These are phyloP conservation scores for Gallinago nigripennis DNA, from an alignment of 2,797 vertebrate genomes.

Conservation along the genomic window DNA sequence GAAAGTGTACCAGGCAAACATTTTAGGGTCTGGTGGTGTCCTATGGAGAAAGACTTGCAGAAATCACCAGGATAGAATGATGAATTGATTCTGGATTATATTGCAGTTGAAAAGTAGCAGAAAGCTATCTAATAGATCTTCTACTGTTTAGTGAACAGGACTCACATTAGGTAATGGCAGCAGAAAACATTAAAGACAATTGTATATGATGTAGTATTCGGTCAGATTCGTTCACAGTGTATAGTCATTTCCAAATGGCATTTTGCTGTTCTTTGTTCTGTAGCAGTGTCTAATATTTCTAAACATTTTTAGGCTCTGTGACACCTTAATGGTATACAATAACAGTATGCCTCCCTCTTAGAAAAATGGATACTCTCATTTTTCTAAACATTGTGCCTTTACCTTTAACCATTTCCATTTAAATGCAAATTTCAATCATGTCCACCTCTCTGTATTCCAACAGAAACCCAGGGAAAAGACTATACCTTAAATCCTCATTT, in stretches of 20 bases:
- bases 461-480: slow-evolving; percentile 38
- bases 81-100: slow-evolving; percentile 38
- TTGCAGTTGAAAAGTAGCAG: slow-evolving; percentile 46
- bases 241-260: slow-evolving; percentile 72
- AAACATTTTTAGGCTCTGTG: slow-evolving; percentile 77
- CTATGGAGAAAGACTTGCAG: background rate
- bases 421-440: slow-evolving; percentile 85
- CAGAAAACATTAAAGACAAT: slow-evolving; percentile 65
- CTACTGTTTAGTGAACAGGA: slow-evolving; percentile 54
- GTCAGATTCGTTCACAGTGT: slow-evolving; percentile 52
- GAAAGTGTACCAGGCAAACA: background rate
- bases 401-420: slow-evolving; percentile 82
- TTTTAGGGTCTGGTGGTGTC: slow-evolving; percentile 38
- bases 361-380: slow-evolving; percentile 83
- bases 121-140: slow-evolving; percentile 59
- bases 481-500: slow-evolving; percentile 72
- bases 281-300: slow-evolving; percentile 76
- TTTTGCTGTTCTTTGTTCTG: slow-evolving; percentile 63
- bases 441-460: slow-evolving; percentile 74
- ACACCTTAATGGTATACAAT: slow-evolving; percentile 81
- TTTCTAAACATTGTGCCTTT: slow-evolving; percentile 79
- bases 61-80: slow-evolving; percentile 27
- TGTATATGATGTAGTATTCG: slow-evolving; percentile 52
- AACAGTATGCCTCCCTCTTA: slow-evolving; percentile 74
- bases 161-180: slow-evolving; percentile 60